These are phyloP conservation scores for Luperina testacea DNA, from an alignment of 2,888 invertebrate species.

Conservation along the genomic window DNA sequence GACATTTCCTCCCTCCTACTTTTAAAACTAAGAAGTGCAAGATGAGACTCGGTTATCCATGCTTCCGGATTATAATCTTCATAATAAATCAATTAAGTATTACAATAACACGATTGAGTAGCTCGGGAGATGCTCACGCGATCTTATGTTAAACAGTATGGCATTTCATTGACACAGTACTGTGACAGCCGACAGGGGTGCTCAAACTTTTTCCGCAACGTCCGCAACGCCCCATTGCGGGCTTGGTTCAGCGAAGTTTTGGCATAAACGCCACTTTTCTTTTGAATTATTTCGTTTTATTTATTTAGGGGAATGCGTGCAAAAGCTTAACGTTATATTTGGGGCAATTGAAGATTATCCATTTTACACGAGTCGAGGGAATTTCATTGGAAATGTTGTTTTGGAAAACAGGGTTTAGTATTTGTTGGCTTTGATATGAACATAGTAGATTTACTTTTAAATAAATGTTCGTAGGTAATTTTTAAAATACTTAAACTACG, in stretches of 20 bases:
- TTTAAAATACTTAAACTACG: background rate
- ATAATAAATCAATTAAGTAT: conserved; percentile 58
- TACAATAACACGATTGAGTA: conserved; percentile 38
- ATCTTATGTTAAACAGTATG: conserved; percentile 49
- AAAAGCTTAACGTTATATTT: conserved; percentile 25
- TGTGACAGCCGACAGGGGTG: conserved; percentile 22
- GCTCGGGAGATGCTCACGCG: conserved; percentile 44
- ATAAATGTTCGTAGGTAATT: background rate
- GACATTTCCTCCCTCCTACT: conserved; percentile 1
- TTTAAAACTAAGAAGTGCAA: background rate
- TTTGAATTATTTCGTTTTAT: conserved; percentile 23
- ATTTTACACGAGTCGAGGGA: background rate
- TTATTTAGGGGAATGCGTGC: conserved; percentile 5
- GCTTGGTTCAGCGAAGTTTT: conserved; percentile 40
- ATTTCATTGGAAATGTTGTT: background rate
- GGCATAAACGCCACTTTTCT: conserved; percentile 27
- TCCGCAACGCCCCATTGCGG: conserved; percentile 48
- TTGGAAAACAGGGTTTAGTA: background rate
- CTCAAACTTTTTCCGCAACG: conserved; percentile 40
- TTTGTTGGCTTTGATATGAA: background rate
- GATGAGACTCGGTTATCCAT: conserved; percentile 16
- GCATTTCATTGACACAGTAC: conserved; percentile 60
- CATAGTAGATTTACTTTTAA: background rate
- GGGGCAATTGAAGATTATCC: conserved; percentile 13
- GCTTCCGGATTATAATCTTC: conserved; percentile 46